Conservation (phyloP, 1,140 invertebrate species). For the Heliothis subflexa region DNA sequence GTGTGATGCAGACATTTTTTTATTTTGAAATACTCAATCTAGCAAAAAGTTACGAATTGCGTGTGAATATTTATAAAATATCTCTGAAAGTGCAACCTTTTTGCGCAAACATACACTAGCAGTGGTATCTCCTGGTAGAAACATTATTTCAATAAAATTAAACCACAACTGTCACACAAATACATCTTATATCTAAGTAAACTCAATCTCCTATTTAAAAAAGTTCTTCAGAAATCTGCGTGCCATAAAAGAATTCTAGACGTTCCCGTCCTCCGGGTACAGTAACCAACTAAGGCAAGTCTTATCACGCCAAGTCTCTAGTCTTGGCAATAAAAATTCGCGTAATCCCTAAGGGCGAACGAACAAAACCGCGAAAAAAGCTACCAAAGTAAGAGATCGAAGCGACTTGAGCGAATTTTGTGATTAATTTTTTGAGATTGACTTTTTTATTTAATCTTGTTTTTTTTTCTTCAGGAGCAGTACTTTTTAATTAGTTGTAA, state of each 20-base stretch:
- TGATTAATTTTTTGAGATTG: background rate
- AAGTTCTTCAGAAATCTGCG: background rate
- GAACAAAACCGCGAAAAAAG: slow-evolving; percentile 17
- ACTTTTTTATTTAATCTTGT: background rate
- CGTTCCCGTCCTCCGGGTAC: background rate
- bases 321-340: slow-evolving; percentile 19
- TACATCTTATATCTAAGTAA: background rate
- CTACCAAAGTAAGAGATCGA: slow-evolving; percentile 17
- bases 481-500: too few species aligned
- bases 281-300: slow-evolving; percentile 22
- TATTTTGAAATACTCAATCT: too few species aligned
- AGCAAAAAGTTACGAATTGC: too few species aligned
- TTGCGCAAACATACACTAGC: too few species aligned
- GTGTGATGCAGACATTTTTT: too few species aligned
- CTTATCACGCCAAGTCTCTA: slow-evolving; percentile 18
- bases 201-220: background rate
- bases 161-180: background rate
- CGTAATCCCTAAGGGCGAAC: slow-evolving; percentile 10
- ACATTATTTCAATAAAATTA: too few species aligned
- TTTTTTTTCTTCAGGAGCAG: background rate
- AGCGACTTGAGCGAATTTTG: background rate
- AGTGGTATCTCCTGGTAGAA: too few species aligned
- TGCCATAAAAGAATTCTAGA: slow-evolving; percentile 3
- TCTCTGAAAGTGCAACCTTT: too few species aligned
- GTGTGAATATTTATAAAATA: too few species aligned